These are phyloP conservation scores for Nothoprocta pentlandii DNA, from an alignment of 2,113 vertebrate species.

Conservation along the genomic window DNA sequence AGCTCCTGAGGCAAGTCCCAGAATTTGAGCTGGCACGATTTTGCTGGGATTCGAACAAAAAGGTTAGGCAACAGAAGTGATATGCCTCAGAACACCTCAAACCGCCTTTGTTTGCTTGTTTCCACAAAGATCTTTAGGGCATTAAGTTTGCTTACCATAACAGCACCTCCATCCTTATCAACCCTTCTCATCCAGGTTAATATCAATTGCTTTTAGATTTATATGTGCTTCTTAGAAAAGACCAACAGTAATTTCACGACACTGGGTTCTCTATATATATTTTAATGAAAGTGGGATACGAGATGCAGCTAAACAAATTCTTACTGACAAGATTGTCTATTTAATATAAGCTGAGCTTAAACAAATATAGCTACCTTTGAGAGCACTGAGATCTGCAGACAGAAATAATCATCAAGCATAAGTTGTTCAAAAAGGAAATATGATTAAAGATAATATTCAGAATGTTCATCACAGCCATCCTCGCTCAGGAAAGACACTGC, in stretches of 20 bases:
- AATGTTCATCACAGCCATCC: not conserved
- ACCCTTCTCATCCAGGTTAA: not conserved
- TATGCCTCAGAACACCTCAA: not conserved
- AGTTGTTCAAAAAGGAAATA: not conserved
- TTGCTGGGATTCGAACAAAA: not conserved
- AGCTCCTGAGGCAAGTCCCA: not conserved
- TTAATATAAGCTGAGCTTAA: not conserved
- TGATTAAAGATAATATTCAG: not conserved
- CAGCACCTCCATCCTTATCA: not conserved
- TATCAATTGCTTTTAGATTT: not conserved
- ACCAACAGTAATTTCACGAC: not conserved
- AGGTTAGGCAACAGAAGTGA: not conserved
- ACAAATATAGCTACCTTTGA: not conserved
- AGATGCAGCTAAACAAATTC: not conserved
- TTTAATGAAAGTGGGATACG: not conserved
- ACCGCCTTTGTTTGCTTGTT: not conserved
- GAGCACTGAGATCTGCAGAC: not conserved
- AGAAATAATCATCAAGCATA: not conserved
- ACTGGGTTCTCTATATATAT: not conserved
- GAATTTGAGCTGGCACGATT: not conserved
- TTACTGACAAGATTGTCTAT: not conserved
- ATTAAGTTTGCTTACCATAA: not conserved
- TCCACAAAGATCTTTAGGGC: not conserved
- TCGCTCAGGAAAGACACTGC: not conserved
- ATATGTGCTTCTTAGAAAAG: not conserved